Base-by-base conservation (phyloP, 2,888 invertebrate genomes). In the Spodoptera exigua region DNA sequence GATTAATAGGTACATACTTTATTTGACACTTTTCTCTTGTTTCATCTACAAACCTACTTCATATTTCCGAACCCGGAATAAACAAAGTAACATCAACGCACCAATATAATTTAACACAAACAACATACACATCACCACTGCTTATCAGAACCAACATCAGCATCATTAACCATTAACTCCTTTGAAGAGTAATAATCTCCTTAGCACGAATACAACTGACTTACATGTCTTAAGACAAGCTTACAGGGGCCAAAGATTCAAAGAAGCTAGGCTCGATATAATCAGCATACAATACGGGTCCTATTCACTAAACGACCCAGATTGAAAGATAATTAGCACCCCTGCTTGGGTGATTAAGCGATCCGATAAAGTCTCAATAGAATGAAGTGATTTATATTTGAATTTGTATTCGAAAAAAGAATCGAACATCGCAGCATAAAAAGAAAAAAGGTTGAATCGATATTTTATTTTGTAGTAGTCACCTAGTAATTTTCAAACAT, bases 261-360 rank as follows among this genome's bases (percentile, higher is more conserved):
- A 78, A 76, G 72, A 72, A 64, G 63, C 69, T 53, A 54, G 41
- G 45, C 43, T 48, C 54, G 59, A 77, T 71, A 67, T 69, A 67
- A 81, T 81, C 76, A 48, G 34, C 16, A 61, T 61, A 51, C 72
- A 76, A 78, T 69, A 70, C 69, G 72, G 70, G 54, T 62, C 27
- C 72, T 36, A 72, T 80, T 78, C 70, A 76, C 12, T 46, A 0
- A 13, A 40, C 45, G 43, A 40, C 44, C 44, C 62, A 58, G 68
- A 78, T 69, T 72, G 56, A 77, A 77, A 70, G 71, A 71, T 78
- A 79, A 78, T 78, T 79, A 74, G 66, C 49, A 56, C 61, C 75
- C 61, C 60, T 55, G 56, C 37, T 60, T 61, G 62, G 65, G 49
- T 60, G 68, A 78, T 78, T 69, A 72, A 71, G 55, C 55, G 47